A percentile compares a stretch with the other conserved stretches of the same genome.
Evolutionary conservation across 2,113 vertebrate genomes (phyloP).

Genomic region (Rana temporaria): DNA sequence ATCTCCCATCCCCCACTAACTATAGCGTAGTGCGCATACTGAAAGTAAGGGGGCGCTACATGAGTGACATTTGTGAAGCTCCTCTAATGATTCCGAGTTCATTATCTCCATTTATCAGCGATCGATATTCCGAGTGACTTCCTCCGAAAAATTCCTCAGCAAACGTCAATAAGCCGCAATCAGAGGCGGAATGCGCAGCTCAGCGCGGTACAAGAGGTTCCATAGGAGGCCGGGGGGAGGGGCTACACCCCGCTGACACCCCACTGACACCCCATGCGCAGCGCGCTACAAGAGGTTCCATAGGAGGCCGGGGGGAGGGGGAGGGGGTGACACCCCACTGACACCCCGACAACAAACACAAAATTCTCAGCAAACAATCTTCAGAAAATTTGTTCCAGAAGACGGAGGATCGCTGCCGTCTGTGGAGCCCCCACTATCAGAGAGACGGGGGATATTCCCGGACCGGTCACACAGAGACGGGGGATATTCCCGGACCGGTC

Average conservation of each 20-base stretch:
- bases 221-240: neutral
- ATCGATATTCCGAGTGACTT: constrained; percentile 39
- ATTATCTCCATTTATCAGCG: constrained; percentile 50
- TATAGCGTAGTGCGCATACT: too few species aligned
- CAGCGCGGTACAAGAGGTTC: too few species aligned
- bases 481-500: too few species aligned
- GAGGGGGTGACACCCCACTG: neutral
- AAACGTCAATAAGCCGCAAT: constrained; percentile 45
- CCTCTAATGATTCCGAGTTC: constrained; percentile 45
- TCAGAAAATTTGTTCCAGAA: too few species aligned
- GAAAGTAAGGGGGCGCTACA: too few species aligned
- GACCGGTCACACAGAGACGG: too few species aligned
- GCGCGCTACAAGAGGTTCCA: too few species aligned
- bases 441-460: neutral
- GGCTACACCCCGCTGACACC: neutral
- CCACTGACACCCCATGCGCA: constrained; percentile 1
- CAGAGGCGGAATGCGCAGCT: constrained; percentile 4
- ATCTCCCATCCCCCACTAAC: too few species aligned
- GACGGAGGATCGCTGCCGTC: too few species aligned
- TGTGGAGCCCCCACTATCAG: too few species aligned
- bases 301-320: neutral
- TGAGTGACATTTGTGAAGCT: constrained; percentile 43
- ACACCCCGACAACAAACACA: neutral
- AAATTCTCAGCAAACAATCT: too few species aligned
- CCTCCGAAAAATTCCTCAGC: constrained; percentile 43